Conservation (phyloP, 2,113 vertebrate species). For the Promerops cafer region DNA sequence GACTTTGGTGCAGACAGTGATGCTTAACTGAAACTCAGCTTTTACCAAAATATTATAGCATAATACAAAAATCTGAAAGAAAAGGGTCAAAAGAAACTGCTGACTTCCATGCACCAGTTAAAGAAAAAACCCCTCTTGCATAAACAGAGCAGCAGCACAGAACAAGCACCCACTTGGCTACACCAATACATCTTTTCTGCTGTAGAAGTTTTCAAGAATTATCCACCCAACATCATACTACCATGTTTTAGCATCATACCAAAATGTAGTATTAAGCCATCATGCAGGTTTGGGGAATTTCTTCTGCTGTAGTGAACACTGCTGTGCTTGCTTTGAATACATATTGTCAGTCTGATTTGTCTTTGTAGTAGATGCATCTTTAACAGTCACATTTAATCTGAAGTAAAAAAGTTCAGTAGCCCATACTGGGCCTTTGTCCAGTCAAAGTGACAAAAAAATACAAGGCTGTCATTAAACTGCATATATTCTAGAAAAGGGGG, state of each 20-base stretch:
- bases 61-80: not conserved
- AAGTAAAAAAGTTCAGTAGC: slow-evolving; percentile 11
- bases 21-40: slow-evolving; percentile 9
- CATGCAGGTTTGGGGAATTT: not conserved
- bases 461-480: slow-evolving; percentile 47
- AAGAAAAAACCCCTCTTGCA: not conserved
- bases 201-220: not conserved
- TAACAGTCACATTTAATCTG: slow-evolving; percentile 21
- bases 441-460: slow-evolving; percentile 45
- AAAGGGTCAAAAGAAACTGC: not conserved
- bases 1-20: slow-evolving; percentile 18
- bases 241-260: not conserved
- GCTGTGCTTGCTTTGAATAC: not conserved
- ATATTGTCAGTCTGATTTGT: not conserved
- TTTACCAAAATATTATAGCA: not conserved
- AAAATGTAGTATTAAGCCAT: not conserved
- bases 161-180: not conserved
- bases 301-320: not conserved
- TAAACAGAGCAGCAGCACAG: slow-evolving; percentile 27
- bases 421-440: not conserved
- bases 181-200: not conserved
- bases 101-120: not conserved
- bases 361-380: slow-evolving; percentile 8
- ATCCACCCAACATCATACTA: not conserved
- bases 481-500: slow-evolving; percentile 54